phyloP scores from a whole-genome alignment of 2,113 vertebrate species.

The Oophaga pumilio region DNA sequence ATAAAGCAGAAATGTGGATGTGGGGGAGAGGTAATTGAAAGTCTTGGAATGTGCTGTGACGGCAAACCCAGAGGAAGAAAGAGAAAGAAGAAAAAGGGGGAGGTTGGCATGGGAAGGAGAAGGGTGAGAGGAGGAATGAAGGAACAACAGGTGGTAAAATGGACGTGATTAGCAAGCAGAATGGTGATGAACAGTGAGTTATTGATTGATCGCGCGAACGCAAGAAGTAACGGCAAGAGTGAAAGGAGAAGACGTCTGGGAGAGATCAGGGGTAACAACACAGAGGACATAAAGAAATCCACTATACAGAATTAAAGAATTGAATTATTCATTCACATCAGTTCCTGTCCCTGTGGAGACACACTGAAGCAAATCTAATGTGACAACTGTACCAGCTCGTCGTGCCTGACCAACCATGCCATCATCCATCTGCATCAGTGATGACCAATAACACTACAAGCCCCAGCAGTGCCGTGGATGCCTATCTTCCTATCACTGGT shows the following conservation, averaged over 20 bases:
- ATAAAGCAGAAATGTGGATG: constrained; percentile 28
- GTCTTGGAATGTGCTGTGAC: constrained; percentile 50
- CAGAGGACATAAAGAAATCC: neutral
- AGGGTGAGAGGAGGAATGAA: constrained; percentile 28
- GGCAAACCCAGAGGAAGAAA: constrained; percentile 15
- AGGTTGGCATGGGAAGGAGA: constrained; percentile 16
- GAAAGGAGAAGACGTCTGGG: neutral
- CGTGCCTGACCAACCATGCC: neutral
- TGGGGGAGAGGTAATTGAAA: constrained; percentile 44
- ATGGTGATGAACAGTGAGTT: constrained; percentile 16
- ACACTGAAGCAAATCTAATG: neutral
- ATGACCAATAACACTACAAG: neutral
- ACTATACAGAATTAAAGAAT: neutral
- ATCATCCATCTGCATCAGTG: neutral
- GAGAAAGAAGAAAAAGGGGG: neutral
- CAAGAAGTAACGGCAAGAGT: neutral
- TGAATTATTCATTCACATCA: neutral
- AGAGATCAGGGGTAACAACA: neutral
- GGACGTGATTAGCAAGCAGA: constrained; percentile 18
- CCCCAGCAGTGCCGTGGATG: neutral
- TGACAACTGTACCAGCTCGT: neutral
- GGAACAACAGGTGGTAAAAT: constrained; percentile 35
- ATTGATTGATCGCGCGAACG: neutral
- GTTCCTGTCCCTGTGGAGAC: neutral
- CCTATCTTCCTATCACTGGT: no score